Evolutionary conservation across 2,888 invertebrate genomes (phyloP), one percentile per base, ranked within the genome.

Genomic region (Heteromurus nitidus): DNA sequence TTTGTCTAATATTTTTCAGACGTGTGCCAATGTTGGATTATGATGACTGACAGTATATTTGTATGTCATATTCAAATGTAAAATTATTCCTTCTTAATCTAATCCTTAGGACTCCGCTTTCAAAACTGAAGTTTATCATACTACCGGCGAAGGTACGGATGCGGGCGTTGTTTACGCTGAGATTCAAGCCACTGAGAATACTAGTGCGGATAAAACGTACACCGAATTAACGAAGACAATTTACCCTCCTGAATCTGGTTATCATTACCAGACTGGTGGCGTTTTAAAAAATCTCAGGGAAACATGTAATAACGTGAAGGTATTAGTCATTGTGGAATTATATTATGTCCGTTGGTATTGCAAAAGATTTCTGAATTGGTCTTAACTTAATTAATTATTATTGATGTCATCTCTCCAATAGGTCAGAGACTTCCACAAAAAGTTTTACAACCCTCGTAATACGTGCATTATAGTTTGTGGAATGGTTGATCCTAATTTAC

Each of bases 111-210:
- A 96, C 85, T 91, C 94, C 84, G 95, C 93, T 1, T 97, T 93
- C 88, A 90, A 93, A 30, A 97, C 97, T 0, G 97, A 97, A 90
- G 96, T 98, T 0, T 96, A 97, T 89, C 97, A 97, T 89, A 91
- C 97, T 83, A 95, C 95, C 87, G 95, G 93, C 0, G 93, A 95
- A 81, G 97, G 97, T 0, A 93, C 95, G 85, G 94, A 98, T 91
- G 96, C 94, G 13, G 98, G 98, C 20, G 96, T 97, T 16, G 96
- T 97, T n/a, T 97, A 97, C 89, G 96, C 95, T 89, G 97, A 98
- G 91, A 96, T 97, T 95, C 96, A 96, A 89, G 95, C 94, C 0
- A 89, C 92, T 31, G 96, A 96, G 89, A 96, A 95, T 89, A 92
- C 91, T n/a, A 94, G 94, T 3, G 94, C 95, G 88, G 92, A 93